Evolutionary conservation across 2,888 invertebrate genomes (phyloP).

Genomic region (Eristalis tenax): DNA sequence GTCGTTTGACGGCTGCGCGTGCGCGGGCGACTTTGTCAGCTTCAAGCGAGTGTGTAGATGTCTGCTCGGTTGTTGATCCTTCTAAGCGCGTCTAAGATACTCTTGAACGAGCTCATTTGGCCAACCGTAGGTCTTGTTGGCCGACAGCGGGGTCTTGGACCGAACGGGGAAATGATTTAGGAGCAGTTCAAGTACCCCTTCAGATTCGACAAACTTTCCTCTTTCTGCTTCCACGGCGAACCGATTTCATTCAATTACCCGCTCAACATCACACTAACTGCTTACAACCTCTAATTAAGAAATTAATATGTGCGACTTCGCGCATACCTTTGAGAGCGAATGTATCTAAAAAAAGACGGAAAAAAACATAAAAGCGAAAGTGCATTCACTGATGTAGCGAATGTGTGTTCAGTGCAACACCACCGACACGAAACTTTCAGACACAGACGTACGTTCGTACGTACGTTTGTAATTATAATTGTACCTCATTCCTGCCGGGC

Average conservation of each 20-base stretch:
- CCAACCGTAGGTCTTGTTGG: too few relatives aligned
- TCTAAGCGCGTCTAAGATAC: too few relatives aligned
- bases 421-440: conserved; percentile 18
- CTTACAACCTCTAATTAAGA: conserved; percentile 39
- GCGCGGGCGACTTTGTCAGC: neutral
- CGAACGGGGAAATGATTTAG: too few relatives aligned
- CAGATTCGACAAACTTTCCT: neutral
- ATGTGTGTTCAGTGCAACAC: conserved; percentile 8
- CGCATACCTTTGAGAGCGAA: conserved; percentile 21
- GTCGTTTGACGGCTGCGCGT: conserved; percentile 9
- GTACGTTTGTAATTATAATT: conserved; percentile 59
- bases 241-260: conserved; percentile 9
- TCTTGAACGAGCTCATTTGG: too few relatives aligned
- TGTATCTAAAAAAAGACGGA: neutral
- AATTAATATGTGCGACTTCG: conserved; percentile 64
- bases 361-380: conserved; percentile 55
- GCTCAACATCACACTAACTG: neutral
- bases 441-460: neutral
- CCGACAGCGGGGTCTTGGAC: too few relatives aligned
- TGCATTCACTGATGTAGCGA: conserved; percentile 54
- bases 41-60: neutral
- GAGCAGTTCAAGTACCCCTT: too few relatives aligned
- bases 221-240: neutral
- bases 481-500: conserved; percentile 58
- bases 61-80: neutral